Evolutionary conservation across 2,797 vertebrate species (phyloP), one percentile per base, ranked within the genome.

Genomic region (Staurois parvus): DNA sequence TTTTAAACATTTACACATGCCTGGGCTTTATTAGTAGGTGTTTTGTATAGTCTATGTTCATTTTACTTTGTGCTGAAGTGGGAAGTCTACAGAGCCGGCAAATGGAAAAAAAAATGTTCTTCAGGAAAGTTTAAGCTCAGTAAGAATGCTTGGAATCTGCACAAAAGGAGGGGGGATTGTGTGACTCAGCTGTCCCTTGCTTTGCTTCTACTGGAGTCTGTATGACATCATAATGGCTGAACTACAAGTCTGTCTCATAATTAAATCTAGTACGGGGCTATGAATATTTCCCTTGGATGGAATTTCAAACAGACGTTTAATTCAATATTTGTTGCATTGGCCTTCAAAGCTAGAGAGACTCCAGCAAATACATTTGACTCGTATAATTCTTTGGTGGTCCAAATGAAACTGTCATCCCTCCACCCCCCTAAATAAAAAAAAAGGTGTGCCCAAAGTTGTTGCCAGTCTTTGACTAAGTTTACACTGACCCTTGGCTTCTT

Each of bases 141-240:
- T n/a, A 76, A 72, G 79, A 86, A 86, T 86, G 79, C 26, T 26
- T 70, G 84, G 84, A 86, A 86, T 86, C 56, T 66, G 26, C 26
- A 76, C 42, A 68, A 26, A 72, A 6, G 52, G 81, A 37, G 66
- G 73, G 42, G 19, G 34, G 64, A 62, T 56, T 85, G 59, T 80
- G 72, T 81, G 84, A 86, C 79, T 86, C 79, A 82, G 84, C 84
- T 81, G 45, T 81, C 72, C 84, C 79, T n/a, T 40, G 70, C 24
- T 73, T 76, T 28, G 72, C 66, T 69, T 32, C 78, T 21, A 45
- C 66, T 75, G 84, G 64, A 76, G 45, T 32, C 79, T 72, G 19
- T 34, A 76, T 86, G 79, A 82, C 81, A 72, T 77, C 79, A 82
- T 86, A 81, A 81, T 86, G 28, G 72, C 29, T 72, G 40, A 76